These are phyloP conservation scores for Campoletis raptor DNA, from an alignment of 2,888 invertebrate genomes.

Conservation along the genomic window DNA sequence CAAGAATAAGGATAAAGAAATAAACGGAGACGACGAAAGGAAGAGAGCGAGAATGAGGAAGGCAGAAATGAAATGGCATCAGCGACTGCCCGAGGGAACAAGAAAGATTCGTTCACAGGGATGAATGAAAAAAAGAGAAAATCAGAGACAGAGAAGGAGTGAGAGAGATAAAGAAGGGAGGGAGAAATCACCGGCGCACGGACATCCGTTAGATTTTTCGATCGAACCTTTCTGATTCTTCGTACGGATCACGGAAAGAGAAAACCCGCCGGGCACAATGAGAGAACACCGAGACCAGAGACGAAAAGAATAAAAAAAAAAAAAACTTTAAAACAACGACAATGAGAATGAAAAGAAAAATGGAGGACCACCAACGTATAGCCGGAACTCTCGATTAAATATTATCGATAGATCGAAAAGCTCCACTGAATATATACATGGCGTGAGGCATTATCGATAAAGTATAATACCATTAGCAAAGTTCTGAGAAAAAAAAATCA, in stretches of 20 bases:
- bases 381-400: constrained; percentile 57
- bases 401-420: constrained; percentile 52
- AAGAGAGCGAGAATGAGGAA: constrained; percentile 13
- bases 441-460: constrained; percentile 4
- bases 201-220: constrained; percentile 63
- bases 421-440: constrained; percentile 1
- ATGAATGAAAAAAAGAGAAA: constrained; percentile 13
- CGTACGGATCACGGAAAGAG: constrained; percentile 36
- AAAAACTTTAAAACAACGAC: constrained; percentile 16
- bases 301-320: constrained; percentile 32
- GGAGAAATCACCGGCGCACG: constrained; percentile 53
- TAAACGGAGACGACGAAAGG: constrained; percentile 26
- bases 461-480: constrained; percentile 24
- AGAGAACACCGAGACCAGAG: constrained; percentile 20
- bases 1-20: constrained; percentile 30
- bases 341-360: constrained; percentile 38
- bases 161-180: not conserved
- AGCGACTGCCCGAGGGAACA: constrained; percentile 40
- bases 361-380: constrained; percentile 20
- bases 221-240: constrained; percentile 54
- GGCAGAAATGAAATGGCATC: constrained; percentile 38
- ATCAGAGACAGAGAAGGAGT: not conserved
- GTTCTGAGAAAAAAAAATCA: constrained; percentile 26
- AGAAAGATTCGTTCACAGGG: constrained; percentile 32
- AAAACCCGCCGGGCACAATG: constrained; percentile 43